Conservation (phyloP, 2,797 vertebrate genomes). For the Sebastes glaucus region DNA sequence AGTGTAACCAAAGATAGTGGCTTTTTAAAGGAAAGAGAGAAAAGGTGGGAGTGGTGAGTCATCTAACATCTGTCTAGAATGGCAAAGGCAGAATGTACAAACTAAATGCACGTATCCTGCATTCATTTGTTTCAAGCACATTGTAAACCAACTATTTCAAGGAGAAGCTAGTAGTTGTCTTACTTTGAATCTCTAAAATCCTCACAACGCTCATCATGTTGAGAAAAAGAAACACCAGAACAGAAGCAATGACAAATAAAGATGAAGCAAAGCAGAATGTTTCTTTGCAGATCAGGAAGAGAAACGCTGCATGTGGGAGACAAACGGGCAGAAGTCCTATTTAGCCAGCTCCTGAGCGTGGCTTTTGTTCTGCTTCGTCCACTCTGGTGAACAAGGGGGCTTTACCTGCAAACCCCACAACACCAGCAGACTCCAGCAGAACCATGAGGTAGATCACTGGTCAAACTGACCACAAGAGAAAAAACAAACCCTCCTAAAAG, state of each 20-base stretch:
- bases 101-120: constrained; percentile 35
- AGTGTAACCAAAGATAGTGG: constrained; percentile 20
- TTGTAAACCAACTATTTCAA: constrained; percentile 88
- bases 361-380: constrained; percentile 91
- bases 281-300: constrained; percentile 82
- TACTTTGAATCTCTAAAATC: constrained; percentile 49
- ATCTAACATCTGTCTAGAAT: constrained; percentile 23
- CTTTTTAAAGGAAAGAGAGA: constrained; percentile 29
- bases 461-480: constrained; percentile 94
- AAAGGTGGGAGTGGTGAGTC: constrained; percentile 28
- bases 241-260: constrained; percentile 63
- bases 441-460: constrained; percentile 99
- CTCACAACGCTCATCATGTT: constrained; percentile 48
- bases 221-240: constrained; percentile 48
- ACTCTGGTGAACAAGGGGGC: constrained; percentile 89
- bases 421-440: constrained; percentile 89
- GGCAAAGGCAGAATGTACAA: constrained; percentile 34
- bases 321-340: constrained; percentile 78
- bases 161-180: constrained; percentile 83
- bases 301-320: constrained; percentile 63
- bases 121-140: constrained; percentile 82
- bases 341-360: constrained; percentile 96
- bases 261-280: constrained; percentile 77
- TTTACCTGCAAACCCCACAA: constrained; percentile 97
- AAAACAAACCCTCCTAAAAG: constrained; percentile 87